Percentiles rank a stretch among this genome's conserved stretches.
phyloP scores from a whole-genome alignment of 2,888 invertebrate species.

The Polietes domitor region DNA sequence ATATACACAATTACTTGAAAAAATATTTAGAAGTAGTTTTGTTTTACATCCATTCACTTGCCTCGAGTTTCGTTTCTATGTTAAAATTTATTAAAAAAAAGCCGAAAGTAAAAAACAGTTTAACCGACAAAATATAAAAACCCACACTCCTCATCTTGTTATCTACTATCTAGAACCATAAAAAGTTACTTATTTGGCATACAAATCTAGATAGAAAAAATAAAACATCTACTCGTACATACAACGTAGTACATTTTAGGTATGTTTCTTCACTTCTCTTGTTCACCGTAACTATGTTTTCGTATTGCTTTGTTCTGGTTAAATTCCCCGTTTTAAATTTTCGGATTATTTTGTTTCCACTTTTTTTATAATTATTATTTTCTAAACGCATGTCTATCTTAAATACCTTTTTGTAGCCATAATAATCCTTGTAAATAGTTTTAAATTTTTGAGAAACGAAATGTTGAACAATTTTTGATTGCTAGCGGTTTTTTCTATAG shows the following conservation, averaged over 20 bases:
- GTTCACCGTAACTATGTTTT: constrained; percentile 1
- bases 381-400: neutral
- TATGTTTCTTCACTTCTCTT: constrained; percentile 59
- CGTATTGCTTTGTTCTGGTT: neutral
- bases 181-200: constrained; percentile 42
- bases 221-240: constrained; percentile 30
- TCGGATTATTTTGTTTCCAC: neutral
- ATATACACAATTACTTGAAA: neutral
- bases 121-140: neutral
- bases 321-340: too few species aligned
- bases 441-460: too few species aligned
- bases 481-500: too few species aligned
- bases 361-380: neutral
- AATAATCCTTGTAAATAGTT: neutral
- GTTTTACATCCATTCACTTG: constrained; percentile 3
- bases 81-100: neutral
- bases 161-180: neutral
- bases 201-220: constrained; percentile 34
- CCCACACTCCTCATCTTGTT: constrained; percentile 46
- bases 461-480: too few species aligned
- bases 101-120: neutral
- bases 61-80: neutral
- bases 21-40: neutral
- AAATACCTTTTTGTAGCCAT: neutral
- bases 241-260: constrained; percentile 63